Conservation (phyloP, 2,888 invertebrate genomes). For the Barypeithes pellucidus region DNA sequence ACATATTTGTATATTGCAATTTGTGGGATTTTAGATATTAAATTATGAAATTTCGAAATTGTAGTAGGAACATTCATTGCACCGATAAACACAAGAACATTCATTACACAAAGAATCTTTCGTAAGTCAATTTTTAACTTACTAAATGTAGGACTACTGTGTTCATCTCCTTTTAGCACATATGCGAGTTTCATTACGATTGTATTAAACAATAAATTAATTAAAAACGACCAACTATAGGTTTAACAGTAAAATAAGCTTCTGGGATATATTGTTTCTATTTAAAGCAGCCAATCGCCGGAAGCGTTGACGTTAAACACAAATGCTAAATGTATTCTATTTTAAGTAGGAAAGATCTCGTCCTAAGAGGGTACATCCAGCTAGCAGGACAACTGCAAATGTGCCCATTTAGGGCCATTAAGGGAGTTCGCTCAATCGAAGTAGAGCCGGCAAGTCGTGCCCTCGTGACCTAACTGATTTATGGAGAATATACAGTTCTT, state of each 20-base stretch:
- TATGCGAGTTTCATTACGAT: too few relatives aligned
- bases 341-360: constrained; percentile 60
- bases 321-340: constrained; percentile 58
- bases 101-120: too few relatives aligned
- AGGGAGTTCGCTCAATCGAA: constrained; percentile 70
- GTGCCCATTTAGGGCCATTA: constrained; percentile 69
- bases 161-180: too few relatives aligned
- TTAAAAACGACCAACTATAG: too few relatives aligned
- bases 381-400: constrained; percentile 67
- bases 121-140: too few relatives aligned
- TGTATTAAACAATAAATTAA: too few relatives aligned
- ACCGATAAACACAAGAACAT: too few relatives aligned
- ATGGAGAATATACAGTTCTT: neutral
- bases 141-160: too few relatives aligned
- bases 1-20: constrained; percentile 3
- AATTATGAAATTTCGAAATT: too few relatives aligned
- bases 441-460: constrained; percentile 24
- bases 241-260: neutral
- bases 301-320: constrained; percentile 56
- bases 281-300: neutral
- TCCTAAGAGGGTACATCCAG: constrained; percentile 55
- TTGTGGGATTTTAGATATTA: neutral
- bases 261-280: neutral
- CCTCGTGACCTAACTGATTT: constrained; percentile 20
- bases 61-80: too few relatives aligned